phyloP scores from a whole-genome alignment of 2,113 vertebrate genomes.

The Paratilapia polleni region DNA sequence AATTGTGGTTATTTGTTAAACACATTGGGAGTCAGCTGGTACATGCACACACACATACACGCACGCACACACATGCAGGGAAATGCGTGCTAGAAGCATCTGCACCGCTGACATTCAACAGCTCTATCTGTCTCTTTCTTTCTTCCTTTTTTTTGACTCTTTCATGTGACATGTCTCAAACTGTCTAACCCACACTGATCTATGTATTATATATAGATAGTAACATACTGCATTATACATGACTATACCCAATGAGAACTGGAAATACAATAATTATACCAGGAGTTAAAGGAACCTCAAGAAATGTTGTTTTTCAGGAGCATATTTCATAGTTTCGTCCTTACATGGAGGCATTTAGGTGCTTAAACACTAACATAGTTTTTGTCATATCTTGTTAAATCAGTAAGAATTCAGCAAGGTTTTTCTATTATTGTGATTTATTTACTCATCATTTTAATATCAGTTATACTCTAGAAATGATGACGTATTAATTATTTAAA shows the following conservation, averaged over 20 bases:
- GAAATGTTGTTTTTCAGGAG: neutral
- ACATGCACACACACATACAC: conserved; percentile 41
- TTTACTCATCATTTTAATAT: neutral
- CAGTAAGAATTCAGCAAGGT: neutral
- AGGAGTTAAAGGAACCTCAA: neutral
- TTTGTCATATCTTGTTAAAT: neutral
- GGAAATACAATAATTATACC: neutral
- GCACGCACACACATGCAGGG: conserved; percentile 22
- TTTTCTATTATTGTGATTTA: neutral
- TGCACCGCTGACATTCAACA: conserved; percentile 65
- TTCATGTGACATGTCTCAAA: conserved; percentile 33
- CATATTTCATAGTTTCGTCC: neutral
- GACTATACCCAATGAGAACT: neutral
- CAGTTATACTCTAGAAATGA: neutral
- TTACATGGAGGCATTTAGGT: neutral
- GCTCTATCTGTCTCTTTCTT: conserved; percentile 44
- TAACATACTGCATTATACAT: neutral
- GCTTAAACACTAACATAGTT: neutral
- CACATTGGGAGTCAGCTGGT: conserved; percentile 90
- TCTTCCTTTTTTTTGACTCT: neutral
- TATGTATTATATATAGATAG: neutral
- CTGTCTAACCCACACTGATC: neutral
- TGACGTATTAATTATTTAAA: neutral
- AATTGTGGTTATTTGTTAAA: conserved; percentile 98
- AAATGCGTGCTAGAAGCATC: conserved; percentile 58